Evolutionary conservation across 1,140 invertebrate genomes (phyloP).

Genomic region (Riptortus pedestris): DNA sequence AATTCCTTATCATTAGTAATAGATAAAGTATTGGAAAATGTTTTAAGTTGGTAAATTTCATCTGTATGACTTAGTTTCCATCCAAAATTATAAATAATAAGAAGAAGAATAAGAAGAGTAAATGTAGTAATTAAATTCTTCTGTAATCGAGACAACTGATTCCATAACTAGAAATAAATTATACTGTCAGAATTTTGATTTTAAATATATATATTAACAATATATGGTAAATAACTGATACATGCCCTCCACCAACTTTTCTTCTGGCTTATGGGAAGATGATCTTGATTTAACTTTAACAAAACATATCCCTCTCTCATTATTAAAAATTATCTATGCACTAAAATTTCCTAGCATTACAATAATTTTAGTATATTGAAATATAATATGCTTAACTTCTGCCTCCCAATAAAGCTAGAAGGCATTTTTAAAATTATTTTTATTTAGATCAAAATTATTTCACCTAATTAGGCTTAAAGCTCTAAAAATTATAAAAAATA

Average conservation of each 20-base stretch:
- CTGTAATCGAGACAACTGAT: conserved; percentile 71
- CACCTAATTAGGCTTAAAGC: no score
- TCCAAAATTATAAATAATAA: conserved; percentile 42
- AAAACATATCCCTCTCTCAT: conserved; percentile 24
- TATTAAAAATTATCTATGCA: background rate
- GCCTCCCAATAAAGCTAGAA: no score
- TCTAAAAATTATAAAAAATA: no score
- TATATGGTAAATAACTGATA: background rate
- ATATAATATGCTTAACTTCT: background rate
- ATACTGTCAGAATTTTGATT: conserved; percentile 4
- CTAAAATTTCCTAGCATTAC: conserved; percentile 2
- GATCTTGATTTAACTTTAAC: conserved; percentile 19
- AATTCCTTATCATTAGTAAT: background rate
- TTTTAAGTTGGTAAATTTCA: background rate
- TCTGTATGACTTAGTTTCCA: conserved; percentile 18
- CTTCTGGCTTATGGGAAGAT: conserved; percentile 18
- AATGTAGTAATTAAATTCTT: conserved; percentile 57
- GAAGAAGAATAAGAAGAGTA: conserved; percentile 42
- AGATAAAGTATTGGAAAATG: background rate
- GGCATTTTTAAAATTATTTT: no score
- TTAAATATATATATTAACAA: conserved; percentile 1
- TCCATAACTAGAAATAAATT: conserved; percentile 56
- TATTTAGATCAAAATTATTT: no score
- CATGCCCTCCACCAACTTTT: conserved; percentile 40
- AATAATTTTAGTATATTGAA: background rate